Base-by-base conservation (phyloP, 1,140 invertebrate genomes). In the Drosophila bocqueti region DNA sequence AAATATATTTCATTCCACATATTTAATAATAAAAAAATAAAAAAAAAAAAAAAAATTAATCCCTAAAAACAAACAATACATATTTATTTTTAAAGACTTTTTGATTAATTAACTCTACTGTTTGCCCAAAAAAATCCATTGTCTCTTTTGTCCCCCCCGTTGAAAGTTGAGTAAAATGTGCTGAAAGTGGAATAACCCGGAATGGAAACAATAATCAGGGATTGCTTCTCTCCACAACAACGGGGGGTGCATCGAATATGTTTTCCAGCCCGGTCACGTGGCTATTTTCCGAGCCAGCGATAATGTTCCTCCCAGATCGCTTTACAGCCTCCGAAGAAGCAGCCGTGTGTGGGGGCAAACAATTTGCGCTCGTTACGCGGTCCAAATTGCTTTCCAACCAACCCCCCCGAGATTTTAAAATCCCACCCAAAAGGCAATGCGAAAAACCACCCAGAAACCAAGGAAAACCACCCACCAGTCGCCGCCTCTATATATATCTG, bases 361-460 rank as follows among this genome's bases (percentile, higher is more conserved):
- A 90, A 90, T 90, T 90, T 85, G 82, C 61, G 82, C 82, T 90
- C 86, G 86, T 90, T 90, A 90, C 85, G 85, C 86, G 86, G 86
- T 91, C 73, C 64, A 62, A 71, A 81, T 61, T 79, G 77, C 31
- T 57, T 55, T 55, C 75, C 71, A 79, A 83, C 65, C 69, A 21
- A 13, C 36, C 36, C 34, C 29, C 59, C 71, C 72, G 40, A 49
- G 31, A 65, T 52, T 81, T 84, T 81, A 84, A 84, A 78, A 46
- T 74, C 55, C 61, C 40, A 55, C 55, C 38, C 57, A 65, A 38
- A 34, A 29, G 24, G 34, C 34, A 34, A 21, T 31, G 49, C 11
- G n/a, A 26, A 47, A 46, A 31, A 38, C 40, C 45, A 52, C 29
- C 73, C 63, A 54, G 16, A 45, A 29, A 38, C 42, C 64, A 68